Conservation (phyloP, 2,797 vertebrate species). For the Protosalanx chinensis region DNA sequence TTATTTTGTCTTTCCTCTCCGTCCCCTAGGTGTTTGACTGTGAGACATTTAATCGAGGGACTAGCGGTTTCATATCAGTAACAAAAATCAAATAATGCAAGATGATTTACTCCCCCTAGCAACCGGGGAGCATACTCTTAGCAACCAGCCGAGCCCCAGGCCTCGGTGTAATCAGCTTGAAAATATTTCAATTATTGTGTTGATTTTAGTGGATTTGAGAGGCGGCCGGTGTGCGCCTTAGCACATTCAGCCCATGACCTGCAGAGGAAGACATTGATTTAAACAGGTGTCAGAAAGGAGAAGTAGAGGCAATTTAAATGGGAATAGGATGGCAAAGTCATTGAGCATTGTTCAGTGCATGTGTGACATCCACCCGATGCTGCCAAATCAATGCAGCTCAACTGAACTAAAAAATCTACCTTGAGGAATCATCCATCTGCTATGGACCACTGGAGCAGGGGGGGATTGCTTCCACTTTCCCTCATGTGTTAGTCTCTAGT, state of each 20-base stretch:
- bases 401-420: constrained; percentile 89
- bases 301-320: constrained; percentile 99
- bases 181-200: constrained; percentile 99
- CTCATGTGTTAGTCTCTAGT: constrained; percentile 34
- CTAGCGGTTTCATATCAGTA: constrained; percentile 99
- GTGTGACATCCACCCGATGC: constrained; percentile 95
- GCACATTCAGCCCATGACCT: constrained; percentile 98
- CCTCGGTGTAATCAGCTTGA: constrained; percentile 99
- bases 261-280: constrained; percentile 99
- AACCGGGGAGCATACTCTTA: constrained; percentile 99
- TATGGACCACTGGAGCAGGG: constrained; percentile 79
- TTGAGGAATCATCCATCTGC: constrained; percentile 94
- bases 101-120: constrained; percentile 99
- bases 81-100: constrained; percentile 99
- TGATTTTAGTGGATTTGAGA: constrained; percentile 99
- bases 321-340: constrained; percentile 90
- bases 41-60: constrained; percentile 99
- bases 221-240: constrained; percentile 90
- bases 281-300: constrained; percentile 99
- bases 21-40: constrained; percentile 99
- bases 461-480: constrained; percentile 65
- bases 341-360: constrained; percentile 84
- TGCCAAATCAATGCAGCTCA: constrained; percentile 95
- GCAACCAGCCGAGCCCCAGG: constrained; percentile 98
- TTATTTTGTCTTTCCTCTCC: constrained; percentile 89